Conservation (phyloP, 1,140 invertebrate genomes). For the Contarinia nasturtii region DNA sequence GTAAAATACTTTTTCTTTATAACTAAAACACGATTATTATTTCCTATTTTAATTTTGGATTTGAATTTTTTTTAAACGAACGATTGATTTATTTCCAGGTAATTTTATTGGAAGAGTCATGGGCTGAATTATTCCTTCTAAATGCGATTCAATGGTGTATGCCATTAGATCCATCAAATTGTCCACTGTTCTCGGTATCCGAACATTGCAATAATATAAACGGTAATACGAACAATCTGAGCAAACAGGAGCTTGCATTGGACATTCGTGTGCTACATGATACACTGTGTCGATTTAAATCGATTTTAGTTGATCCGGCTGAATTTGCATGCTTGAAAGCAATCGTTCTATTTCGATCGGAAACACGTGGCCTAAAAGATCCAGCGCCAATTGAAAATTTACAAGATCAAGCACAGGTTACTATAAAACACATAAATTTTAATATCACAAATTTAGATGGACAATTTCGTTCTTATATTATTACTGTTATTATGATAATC, state of each 20-base stretch:
- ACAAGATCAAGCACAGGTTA: conserved; percentile 86
- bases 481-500: background rate
- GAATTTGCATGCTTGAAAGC: conserved; percentile 98
- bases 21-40: background rate
- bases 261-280: conserved; percentile 68
- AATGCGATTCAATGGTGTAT: conserved; percentile 96
- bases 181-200: conserved; percentile 54
- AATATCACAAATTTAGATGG: too few species aligned
- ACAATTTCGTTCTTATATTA: background rate
- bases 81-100: conserved; percentile 39
- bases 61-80: too few species aligned
- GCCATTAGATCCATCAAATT: conserved; percentile 61
- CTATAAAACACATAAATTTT: background rate
- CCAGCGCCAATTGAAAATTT: conserved; percentile 90
- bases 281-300: conserved; percentile 67
- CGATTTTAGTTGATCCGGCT: conserved; percentile 79
- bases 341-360: conserved; percentile 86
- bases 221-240: conserved; percentile 16
- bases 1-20: too few species aligned
- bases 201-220: conserved; percentile 36
- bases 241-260: conserved; percentile 32
- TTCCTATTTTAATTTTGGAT: background rate
- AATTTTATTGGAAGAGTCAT: conserved; percentile 86
- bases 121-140: conserved; percentile 88
- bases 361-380: conserved; percentile 82